These are phyloP conservation scores for Sycophila texana DNA, from an alignment of 2,888 invertebrate genomes.

Conservation along the genomic window DNA sequence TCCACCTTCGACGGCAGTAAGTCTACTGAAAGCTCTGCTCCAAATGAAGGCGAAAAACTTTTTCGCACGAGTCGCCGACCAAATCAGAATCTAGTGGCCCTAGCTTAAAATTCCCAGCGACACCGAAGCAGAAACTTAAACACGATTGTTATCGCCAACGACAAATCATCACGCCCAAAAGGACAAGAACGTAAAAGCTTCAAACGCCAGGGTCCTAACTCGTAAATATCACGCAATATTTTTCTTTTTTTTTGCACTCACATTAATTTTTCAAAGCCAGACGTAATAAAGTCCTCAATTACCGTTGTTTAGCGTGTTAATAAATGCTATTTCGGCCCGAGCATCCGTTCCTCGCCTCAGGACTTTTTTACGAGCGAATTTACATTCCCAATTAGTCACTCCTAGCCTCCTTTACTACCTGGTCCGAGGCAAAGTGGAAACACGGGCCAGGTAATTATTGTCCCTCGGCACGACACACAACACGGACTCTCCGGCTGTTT, in stretches of 20 bases:
- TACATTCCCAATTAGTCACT: slow-evolving; percentile 57
- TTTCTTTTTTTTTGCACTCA: not conserved
- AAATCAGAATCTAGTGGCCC: not conserved
- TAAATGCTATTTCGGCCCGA: slow-evolving; percentile 21
- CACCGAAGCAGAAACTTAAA: not conserved
- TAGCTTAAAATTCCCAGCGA: too few relatives aligned
- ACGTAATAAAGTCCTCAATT: slow-evolving; percentile 49
- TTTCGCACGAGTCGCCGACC: not conserved
- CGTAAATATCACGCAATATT: not conserved
- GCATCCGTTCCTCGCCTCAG: slow-evolving; percentile 31
- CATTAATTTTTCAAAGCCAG: slow-evolving; percentile 10
- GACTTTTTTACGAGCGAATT: slow-evolving; percentile 54
- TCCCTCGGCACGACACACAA: not conserved
- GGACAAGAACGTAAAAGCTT: too few relatives aligned
- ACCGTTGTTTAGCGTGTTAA: slow-evolving; percentile 46
- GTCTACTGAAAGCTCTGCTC: too few relatives aligned
- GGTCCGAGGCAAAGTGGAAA: not conserved
- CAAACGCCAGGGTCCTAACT: too few relatives aligned
- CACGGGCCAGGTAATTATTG: slow-evolving; percentile 36
- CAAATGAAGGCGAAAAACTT: too few relatives aligned
- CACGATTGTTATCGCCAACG: too few relatives aligned
- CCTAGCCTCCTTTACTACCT: slow-evolving; percentile 34
- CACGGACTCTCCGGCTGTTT: slow-evolving; percentile 36
- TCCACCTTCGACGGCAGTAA: too few relatives aligned
- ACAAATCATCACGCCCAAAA: too few relatives aligned